Evolutionary conservation across 2,797 vertebrate genomes (phyloP), one percentile per base, ranked within the genome.

Genomic region (Mionectes olivaceus): DNA sequence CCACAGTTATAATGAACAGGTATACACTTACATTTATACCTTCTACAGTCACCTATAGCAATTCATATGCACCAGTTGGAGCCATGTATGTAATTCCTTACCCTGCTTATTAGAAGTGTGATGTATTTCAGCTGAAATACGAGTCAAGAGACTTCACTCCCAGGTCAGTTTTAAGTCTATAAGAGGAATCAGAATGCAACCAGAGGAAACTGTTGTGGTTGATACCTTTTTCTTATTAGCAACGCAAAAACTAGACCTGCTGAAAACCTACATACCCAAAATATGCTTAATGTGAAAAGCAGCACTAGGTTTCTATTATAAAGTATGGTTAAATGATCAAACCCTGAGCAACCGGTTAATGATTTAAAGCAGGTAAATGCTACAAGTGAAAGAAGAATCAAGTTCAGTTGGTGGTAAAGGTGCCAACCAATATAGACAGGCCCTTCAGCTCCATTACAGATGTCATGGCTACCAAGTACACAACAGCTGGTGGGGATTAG

Each of bases 401-500:
- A 87, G 53, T 93, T 95, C 81, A 85, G 85, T 85, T 94, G 90
- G 88, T 97, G 94, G 81, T 83, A 85, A 94, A 96, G 96, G 91
- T 96, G 93, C 88, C 95, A 94, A 87, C 85, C 88, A 87, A 85
- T 67, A 95, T 64, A 96, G 84, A 57, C 74, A 80, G 76, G 87
- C 84, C 77, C 89, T 94, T 95, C 93, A 94, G 93, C 94, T 96
- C 94, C 57, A 74, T 93, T 94, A 92, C 93, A 94, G 96, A 97
- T 96, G 94, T 95, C 95, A 96, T 94, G 91, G 85, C 93, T 94
- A 96, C 95, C 87, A 87, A 96, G 83, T 93, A 94, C 95, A 95
- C 95, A 97, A 95, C 96, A 96, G 95, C 95, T 97, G 96, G 95
- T 93, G 67, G 46, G 95, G 95, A 97, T 97, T 96, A 97, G 95